A percentile compares a stretch with the other conserved stretches of the same genome.
These are phyloP conservation scores for Bubo blakistoni DNA, from an alignment of 2,113 vertebrate genomes.

Conservation along the genomic window DNA sequence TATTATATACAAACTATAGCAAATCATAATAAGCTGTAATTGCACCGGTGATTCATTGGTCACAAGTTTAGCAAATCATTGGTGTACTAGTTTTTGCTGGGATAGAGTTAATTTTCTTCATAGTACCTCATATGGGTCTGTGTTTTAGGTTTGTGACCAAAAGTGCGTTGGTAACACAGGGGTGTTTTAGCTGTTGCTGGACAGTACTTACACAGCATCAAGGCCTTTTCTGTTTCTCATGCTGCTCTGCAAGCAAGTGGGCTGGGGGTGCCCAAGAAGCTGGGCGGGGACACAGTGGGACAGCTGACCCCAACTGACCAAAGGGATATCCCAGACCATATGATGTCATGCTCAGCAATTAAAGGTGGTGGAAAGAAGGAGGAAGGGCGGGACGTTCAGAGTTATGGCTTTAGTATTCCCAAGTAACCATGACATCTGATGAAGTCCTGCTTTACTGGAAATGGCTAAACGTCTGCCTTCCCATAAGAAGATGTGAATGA, in stretches of 20 bases:
- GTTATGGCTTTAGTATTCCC: not conserved
- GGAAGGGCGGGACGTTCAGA: not conserved
- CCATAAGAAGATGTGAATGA: not conserved
- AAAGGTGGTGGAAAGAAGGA: not conserved
- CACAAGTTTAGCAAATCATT: not conserved
- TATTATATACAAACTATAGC: not conserved
- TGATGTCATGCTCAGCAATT: not conserved
- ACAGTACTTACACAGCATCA: not conserved
- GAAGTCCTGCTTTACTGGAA: not conserved
- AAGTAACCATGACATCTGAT: not conserved
- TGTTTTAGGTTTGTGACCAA: not conserved
- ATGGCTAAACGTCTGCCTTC: not conserved
- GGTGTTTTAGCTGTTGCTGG: not conserved
- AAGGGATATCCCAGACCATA: not conserved
- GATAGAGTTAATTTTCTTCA: not conserved
- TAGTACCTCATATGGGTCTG: rapidly evolving
- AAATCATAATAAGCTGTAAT: not conserved
- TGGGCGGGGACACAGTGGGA: not conserved
- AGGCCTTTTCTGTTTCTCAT: not conserved
- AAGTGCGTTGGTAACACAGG: not conserved
- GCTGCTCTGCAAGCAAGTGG: not conserved
- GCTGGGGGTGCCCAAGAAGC: not conserved
- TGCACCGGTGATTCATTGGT: not conserved
- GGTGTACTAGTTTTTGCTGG: not conserved
- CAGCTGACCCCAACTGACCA: not conserved